Evolutionary conservation across 2,797 vertebrate species (phyloP), one percentile per base, ranked within the genome.

Genomic region (Esox lucius): DNA sequence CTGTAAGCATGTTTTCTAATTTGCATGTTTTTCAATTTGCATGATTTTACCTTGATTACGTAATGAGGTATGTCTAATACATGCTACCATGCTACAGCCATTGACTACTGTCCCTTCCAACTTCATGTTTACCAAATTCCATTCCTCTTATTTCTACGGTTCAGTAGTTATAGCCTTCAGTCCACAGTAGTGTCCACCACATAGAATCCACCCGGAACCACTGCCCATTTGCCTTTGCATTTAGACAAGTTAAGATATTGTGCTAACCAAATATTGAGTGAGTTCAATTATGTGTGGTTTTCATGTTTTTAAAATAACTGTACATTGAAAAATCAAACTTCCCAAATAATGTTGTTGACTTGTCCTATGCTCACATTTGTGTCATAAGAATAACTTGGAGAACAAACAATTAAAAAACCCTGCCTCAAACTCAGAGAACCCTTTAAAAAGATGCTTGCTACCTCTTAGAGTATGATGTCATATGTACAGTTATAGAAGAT

Each of bases 41-140:
- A 59, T 22, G 56, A 59, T 24, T 59, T 12, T 24, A 24, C 56
- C 56, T 59, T 22, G 24, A 59, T 22, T 59, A 22, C 3, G 7
- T 19, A 53, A 19, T 59, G 56, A 59, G 9, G 56, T 59, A 9
- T 59, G 22, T 59, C 56, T 59, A 59, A 24, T 59, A 59, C 56
- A 59, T 59, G 56, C 56, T 59, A 59, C 56, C 22, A 59, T 59
- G 56, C 22, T 59, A 59, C 56, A 22, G 56, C 9, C 22, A 24
- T 24, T 59, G 56, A 59, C 56, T 59, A 24, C 56, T 22, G 56
- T 59, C 56, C 56, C 56, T n/a, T 22, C 56, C 56, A 59, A 59
- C 56, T 59, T 59, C n/a, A 59, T 59, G 56, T 59, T 59, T 22
- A 59, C 56, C 56, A 22, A 59, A 59, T 59, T 59, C 56, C 56